Evolutionary conservation across 1,140 invertebrate genomes (phyloP), one percentile per base, ranked within the genome.

Genomic region (Harpegnathos saltator): DNA sequence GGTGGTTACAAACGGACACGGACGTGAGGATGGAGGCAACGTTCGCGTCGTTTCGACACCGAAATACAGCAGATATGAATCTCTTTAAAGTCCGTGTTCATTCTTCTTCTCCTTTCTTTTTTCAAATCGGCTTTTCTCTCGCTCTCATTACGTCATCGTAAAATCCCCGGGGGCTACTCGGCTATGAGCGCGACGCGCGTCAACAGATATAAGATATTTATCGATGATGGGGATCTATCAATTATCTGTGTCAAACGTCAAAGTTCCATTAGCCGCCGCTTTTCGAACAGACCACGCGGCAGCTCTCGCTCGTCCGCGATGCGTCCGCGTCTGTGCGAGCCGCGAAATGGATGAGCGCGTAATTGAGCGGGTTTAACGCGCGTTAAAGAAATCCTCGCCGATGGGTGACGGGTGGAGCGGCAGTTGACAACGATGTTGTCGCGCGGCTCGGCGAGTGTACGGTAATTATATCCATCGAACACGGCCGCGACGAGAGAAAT

Each of bases 391-490:
- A 78, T 44, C 56, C n/a, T 33, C 50, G 52, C 52, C 29, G 44
- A 22, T 15, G 63, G n/a, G 44, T 52, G 68, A 78, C 58, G 68
- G 75, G 44, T 69, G 69, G 68, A 63, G 44, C 58, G 69, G 69
- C 26, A 65, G 71, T 69, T 44, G 65, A 80, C 33, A 71, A 44
- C 22, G 65, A 48, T 68, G 29, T 7, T 9, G 38, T 44, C n/a
- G 38, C 9, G 38, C 54, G 44, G 63, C 52, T n/a, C 14, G n/a
- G 44, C 69, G 24, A 80, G 75, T 59, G 48, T 17, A 58, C 61
- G 74, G 26, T 80, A 69, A 80, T 80, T 80, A 71, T 58, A 80
- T 71, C 58, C 33, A 80, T 71, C 68, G 68, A 78, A 78, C 11
- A 58, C 48, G 29, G 62, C 63, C 50, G 38, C 24, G 38, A 69